A percentile compares a stretch with the other conserved stretches of the same genome.
Conservation (phyloP, 2,888 invertebrate species). For the Meteorus colon region DNA sequence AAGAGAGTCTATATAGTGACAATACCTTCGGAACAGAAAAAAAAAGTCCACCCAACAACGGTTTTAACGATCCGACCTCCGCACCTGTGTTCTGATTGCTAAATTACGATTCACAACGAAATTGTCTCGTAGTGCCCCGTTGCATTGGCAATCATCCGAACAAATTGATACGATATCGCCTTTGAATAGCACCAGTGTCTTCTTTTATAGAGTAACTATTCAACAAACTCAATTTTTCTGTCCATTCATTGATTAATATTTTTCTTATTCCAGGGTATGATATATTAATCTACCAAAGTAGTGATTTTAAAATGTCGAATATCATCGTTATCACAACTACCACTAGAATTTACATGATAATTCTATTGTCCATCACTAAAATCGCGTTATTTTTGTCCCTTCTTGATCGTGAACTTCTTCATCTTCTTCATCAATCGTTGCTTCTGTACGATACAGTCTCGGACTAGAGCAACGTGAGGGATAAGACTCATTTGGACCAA, state of each 20-base stretch:
- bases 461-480: slow-evolving; percentile 64
- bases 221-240: background rate
- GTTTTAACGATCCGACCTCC: background rate
- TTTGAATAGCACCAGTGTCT: background rate
- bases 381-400: slow-evolving; percentile 60
- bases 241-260: slow-evolving; percentile 19
- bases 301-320: background rate
- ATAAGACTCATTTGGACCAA: slow-evolving; percentile 64
- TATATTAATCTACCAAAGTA: background rate
- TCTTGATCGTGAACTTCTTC: slow-evolving; percentile 51
- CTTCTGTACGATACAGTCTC: slow-evolving; percentile 60
- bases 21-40: background rate
- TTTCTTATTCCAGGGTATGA: background rate
- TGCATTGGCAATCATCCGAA: background rate
- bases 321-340: background rate
- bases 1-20: background rate
- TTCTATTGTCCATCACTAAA: slow-evolving; percentile 45
- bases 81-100: slow-evolving; percentile 67
- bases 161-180: slow-evolving; percentile 46
- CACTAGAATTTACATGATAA: background rate
- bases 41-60: slow-evolving; percentile 16
- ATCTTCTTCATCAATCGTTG: slow-evolving; percentile 65
- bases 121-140: slow-evolving; percentile 49
- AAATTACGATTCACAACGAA: slow-evolving; percentile 63
- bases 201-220: slow-evolving; percentile 18